A percentile compares a stretch with the other conserved stretches of the same genome.
These are phyloP conservation scores for Polydesmus complanatus DNA, from an alignment of 2,888 invertebrate species.

Conservation along the genomic window DNA sequence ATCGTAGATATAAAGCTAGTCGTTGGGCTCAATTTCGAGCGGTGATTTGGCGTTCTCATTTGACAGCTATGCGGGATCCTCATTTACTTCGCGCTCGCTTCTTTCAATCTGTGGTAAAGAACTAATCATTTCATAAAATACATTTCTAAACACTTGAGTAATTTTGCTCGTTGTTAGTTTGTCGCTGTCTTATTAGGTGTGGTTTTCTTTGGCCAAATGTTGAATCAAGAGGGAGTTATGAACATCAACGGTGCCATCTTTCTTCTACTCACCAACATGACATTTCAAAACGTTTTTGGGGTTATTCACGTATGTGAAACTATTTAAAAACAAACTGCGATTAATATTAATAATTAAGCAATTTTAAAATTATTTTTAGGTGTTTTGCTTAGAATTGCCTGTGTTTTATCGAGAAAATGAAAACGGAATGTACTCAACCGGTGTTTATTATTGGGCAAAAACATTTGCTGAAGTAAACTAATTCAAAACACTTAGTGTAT, in stretches of 20 bases:
- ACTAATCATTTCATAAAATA: not conserved
- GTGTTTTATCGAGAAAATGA: slow-evolving; percentile 77
- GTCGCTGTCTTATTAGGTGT: slow-evolving; percentile 73
- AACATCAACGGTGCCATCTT: slow-evolving; percentile 88
- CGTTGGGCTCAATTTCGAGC: slow-evolving; percentile 81
- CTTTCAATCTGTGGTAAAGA: slow-evolving; percentile 71
- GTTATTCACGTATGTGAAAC: slow-evolving; percentile 75
- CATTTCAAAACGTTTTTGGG: slow-evolving; percentile 87
- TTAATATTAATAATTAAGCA: no score
- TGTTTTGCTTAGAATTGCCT: slow-evolving; percentile 76
- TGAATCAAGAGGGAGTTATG: slow-evolving; percentile 78
- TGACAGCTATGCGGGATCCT: slow-evolving; percentile 78
- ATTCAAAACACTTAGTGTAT: not conserved
- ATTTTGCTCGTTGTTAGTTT: slow-evolving; percentile 47
- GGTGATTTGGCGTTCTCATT: slow-evolving; percentile 79
- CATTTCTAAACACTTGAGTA: not conserved
- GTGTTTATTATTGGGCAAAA: slow-evolving; percentile 81
- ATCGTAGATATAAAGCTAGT: slow-evolving; percentile 55
- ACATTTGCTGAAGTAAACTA: slow-evolving; percentile 58
- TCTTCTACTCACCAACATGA: slow-evolving; percentile 79
- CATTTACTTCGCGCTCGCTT: slow-evolving; percentile 75
- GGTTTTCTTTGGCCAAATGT: slow-evolving; percentile 67
- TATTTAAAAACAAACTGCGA: no score
- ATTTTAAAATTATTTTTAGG: slow-evolving; percentile 40
- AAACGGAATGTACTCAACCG: slow-evolving; percentile 79